Evolutionary conservation across 2,797 vertebrate species (phyloP), one percentile per base, ranked within the genome.

Genomic region (Microctenopoma stevenorrisi): DNA sequence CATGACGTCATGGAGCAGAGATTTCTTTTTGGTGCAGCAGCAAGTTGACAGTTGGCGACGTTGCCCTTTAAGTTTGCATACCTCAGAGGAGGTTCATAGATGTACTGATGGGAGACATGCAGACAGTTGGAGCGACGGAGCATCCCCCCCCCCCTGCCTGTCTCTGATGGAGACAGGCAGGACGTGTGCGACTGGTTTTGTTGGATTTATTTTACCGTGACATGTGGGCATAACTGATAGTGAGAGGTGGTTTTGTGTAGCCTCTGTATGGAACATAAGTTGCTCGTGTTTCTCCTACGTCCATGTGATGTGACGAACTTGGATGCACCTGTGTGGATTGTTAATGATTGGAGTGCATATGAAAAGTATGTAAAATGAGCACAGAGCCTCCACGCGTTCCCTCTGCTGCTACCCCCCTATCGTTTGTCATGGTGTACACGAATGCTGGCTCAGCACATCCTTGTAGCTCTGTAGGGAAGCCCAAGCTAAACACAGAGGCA

Each of bases 401-500:
- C 42, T 11, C 4, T 40, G 26, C 64, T 11, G 14, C 35, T 2
- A 65, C 72, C 47, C n/a, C 37, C 5, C 40, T 51, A 30, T 33
- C 11, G 1, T 22, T 47, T 43, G 11, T 38, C 57, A 26, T 25
- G 46, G 40, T 43, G 48, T 42, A 16, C 54, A 64, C 60, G 56
- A 52, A 40, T 35, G 77, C 43, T 64, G 53, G 25, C 60, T 50
- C 54, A 56, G 59, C 77, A 54, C 15, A n/a, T 51, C 69, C 64
- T 22, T 2, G 5, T 4, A 12, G 40, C 30, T 46, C 35, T 53
- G 58, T 49, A 47, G 55, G 76, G 54, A 78, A 57, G 63, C 48
- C 69, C 44, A 7, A 18, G 57, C 38, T 49, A 38, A 66, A 66
- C 46, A 52, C 28, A 3, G 37, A 40, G 25, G 53, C 22, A 14